A percentile compares a stretch with the other conserved stretches of the same genome.
Evolutionary conservation across 2,113 vertebrate species (phyloP).

Genomic region (Vulpes ferrilata): DNA sequence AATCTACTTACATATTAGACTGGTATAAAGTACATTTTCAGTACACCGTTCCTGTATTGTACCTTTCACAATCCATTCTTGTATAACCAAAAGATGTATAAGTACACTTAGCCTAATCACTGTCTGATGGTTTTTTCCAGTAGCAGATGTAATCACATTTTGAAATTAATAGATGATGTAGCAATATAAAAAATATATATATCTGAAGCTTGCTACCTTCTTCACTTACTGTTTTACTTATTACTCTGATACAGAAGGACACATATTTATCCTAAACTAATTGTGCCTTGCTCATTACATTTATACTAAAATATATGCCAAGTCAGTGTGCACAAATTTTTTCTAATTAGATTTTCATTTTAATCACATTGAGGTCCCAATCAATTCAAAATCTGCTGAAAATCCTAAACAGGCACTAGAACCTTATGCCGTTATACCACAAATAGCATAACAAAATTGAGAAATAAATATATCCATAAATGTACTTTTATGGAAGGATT

Average conservation of each 20-base stretch:
- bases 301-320: slow-evolving; percentile 41
- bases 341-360: slow-evolving; percentile 58
- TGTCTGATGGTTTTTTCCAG: background rate
- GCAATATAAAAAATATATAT: background rate
- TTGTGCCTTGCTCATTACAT: slow-evolving; percentile 1
- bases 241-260: background rate
- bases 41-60: background rate
- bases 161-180: background rate
- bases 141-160: background rate
- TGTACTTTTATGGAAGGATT: background rate
- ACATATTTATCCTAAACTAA: background rate
- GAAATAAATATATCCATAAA: background rate
- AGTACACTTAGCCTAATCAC: background rate
- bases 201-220: background rate
- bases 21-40: background rate
- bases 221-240: background rate
- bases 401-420: background rate
- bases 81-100: background rate
- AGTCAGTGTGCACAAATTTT: background rate
- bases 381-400: background rate
- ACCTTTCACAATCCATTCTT: background rate
- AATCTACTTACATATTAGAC: background rate
- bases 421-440: background rate
- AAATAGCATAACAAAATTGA: background rate
- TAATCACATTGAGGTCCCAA: background rate